phyloP scores from a whole-genome alignment of 2,113 vertebrate genomes.

The Nanorana parkeri region DNA sequence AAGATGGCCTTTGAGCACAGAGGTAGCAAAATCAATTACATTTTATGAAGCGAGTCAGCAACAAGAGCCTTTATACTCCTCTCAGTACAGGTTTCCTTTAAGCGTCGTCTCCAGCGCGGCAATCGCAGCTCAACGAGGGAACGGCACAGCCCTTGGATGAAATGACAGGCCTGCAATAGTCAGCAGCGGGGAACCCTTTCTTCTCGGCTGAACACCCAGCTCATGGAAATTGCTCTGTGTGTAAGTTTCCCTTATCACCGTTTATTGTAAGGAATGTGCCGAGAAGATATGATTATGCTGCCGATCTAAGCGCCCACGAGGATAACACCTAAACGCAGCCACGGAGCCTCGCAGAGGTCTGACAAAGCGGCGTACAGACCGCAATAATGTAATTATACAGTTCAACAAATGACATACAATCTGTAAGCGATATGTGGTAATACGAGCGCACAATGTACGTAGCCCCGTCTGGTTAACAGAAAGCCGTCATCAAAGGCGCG shows the following conservation, averaged over 20 bases:
- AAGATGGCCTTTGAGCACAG: too few relatives aligned
- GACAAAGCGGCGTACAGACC: constrained; percentile 14
- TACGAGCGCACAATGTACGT: neutral
- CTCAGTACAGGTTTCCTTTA: constrained; percentile 59
- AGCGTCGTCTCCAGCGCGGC: constrained; percentile 81
- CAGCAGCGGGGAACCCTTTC: constrained; percentile 78
- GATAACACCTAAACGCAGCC: constrained; percentile 24
- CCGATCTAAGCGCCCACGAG: constrained; percentile 78
- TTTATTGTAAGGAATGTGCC: constrained; percentile 76
- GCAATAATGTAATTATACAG: constrained; percentile 26
- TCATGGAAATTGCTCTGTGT: constrained; percentile 77
- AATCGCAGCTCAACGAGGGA: constrained; percentile 75
- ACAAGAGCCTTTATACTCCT: too few relatives aligned
- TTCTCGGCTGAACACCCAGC: constrained; percentile 76
- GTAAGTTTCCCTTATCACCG: constrained; percentile 76
- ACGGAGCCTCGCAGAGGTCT: neutral
- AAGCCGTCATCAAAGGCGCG: neutral
- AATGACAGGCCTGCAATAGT: constrained; percentile 82
- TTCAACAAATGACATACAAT: constrained; percentile 13
- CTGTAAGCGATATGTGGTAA: constrained; percentile 17
- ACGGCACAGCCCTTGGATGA: constrained; percentile 81
- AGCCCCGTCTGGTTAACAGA: neutral
- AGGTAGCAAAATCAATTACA: too few relatives aligned
- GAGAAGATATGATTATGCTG: constrained; percentile 80
- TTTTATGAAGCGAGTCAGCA: too few relatives aligned